Conservation (phyloP, 2,113 vertebrate species). For the Aegithalos caudatus region DNA sequence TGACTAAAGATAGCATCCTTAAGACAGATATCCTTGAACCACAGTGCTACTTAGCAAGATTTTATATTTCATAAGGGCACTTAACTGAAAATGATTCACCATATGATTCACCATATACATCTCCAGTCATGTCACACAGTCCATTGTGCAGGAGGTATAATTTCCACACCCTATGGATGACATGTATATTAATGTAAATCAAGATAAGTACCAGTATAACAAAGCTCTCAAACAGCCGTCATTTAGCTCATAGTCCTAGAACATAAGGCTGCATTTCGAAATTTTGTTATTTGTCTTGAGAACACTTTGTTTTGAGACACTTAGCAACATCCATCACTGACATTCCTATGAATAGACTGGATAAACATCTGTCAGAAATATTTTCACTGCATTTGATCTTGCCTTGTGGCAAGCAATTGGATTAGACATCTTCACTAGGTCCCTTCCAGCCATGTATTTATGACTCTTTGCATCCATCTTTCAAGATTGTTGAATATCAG, state of each 20-base stretch:
- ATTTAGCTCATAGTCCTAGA: neutral
- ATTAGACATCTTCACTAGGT: neutral
- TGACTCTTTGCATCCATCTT: neutral
- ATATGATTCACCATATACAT: neutral
- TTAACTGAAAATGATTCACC: neutral
- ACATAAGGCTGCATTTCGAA: neutral
- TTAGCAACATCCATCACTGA: neutral
- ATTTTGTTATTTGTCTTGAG: neutral
- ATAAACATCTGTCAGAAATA: conserved; percentile 30
- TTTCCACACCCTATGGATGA: neutral
- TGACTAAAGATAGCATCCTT: neutral
- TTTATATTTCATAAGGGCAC: neutral
- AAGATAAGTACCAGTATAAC: neutral
- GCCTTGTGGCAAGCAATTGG: neutral
- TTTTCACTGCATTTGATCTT: neutral
- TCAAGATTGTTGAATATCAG: neutral
- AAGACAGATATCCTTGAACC: neutral
- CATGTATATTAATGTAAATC: neutral
- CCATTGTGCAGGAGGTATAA: neutral
- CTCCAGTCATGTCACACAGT: neutral
- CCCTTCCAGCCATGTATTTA: neutral
- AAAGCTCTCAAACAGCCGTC: neutral
- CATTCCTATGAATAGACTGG: neutral
- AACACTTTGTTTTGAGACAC: neutral
- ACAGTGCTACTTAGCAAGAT: neutral